Conservation (phyloP, 1,140 invertebrate species). For the Leptinotarsa lineolata region DNA sequence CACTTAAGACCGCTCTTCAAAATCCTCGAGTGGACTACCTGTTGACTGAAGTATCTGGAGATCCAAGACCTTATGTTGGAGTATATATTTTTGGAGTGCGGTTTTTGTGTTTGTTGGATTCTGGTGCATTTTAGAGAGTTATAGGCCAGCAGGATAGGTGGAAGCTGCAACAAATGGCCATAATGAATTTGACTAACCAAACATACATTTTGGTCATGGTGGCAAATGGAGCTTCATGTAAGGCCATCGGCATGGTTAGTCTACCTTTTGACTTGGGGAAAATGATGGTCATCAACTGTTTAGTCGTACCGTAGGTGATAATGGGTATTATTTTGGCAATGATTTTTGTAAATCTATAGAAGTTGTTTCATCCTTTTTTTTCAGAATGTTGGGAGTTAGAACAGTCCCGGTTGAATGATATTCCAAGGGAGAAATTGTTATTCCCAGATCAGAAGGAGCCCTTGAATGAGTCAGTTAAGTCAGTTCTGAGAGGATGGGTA, state of each 20-base stretch:
- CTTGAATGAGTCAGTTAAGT: no score
- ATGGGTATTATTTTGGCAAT: background rate
- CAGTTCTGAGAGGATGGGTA: no score
- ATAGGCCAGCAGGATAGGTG: constrained; percentile 1
- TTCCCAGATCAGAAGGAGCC: no score
- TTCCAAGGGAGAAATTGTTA: no score
- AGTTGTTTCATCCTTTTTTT: no score
- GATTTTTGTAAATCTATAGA: background rate
- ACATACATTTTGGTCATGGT: background rate
- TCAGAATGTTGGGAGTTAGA: no score
- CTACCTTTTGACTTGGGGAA: background rate
- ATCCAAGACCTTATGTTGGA: constrained; percentile 10
- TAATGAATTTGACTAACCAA: background rate
- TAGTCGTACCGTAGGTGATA: background rate
- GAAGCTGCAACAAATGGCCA: background rate
- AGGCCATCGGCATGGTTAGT: background rate
- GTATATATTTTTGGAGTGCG: constrained; percentile 3
- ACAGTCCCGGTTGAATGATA: no score
- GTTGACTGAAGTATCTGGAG: background rate
- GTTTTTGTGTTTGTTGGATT: constrained; percentile 18
- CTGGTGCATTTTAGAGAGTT: constrained; percentile 13
- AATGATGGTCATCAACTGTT: background rate
- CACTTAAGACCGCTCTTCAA: background rate
- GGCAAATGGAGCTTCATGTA: background rate
- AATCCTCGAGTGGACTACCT: background rate